Conservation (phyloP, 1,140 invertebrate species). For the Papilio dardanus region DNA sequence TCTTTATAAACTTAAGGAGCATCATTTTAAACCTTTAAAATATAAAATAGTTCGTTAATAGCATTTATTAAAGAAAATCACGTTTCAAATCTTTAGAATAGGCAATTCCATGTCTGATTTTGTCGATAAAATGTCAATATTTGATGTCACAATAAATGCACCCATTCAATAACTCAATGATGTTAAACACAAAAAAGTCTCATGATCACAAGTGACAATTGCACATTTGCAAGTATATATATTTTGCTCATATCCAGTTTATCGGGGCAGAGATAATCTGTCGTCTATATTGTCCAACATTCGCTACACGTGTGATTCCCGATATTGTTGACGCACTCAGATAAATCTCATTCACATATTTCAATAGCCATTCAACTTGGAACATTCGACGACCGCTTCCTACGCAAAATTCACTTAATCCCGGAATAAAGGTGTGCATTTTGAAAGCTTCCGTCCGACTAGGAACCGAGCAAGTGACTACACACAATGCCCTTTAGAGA, state of each 20-base stretch:
- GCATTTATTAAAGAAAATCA: too few relatives aligned
- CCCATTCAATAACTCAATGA: neutral
- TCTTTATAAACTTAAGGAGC: too few relatives aligned
- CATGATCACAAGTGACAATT: slow-evolving; percentile 21
- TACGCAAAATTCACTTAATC: slow-evolving; percentile 78
- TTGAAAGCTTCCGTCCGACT: slow-evolving; percentile 63
- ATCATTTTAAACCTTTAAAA: too few relatives aligned
- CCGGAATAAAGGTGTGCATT: slow-evolving; percentile 66
- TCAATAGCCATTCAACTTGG: slow-evolving; percentile 53
- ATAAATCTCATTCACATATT: slow-evolving; percentile 60
- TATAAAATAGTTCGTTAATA: too few relatives aligned
- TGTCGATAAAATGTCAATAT: slow-evolving; percentile 1
- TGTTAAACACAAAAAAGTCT: neutral
- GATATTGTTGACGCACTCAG: slow-evolving; percentile 62
- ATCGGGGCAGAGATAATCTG: slow-evolving; percentile 62
- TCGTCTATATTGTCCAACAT: slow-evolving; percentile 65
- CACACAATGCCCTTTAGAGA: slow-evolving; percentile 57
- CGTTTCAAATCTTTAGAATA: too few relatives aligned
- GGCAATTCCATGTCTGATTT: neutral
- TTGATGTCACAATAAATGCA: neutral
- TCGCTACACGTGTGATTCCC: slow-evolving; percentile 71
- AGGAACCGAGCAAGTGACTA: slow-evolving; percentile 52
- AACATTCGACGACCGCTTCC: slow-evolving; percentile 73
- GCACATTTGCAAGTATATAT: slow-evolving; percentile 25
- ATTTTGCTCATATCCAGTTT: slow-evolving; percentile 45